A percentile compares a stretch with the other conserved stretches of the same genome.
phyloP scores from a whole-genome alignment of 2,797 vertebrate genomes.

The Halcyon smyrnensis region DNA sequence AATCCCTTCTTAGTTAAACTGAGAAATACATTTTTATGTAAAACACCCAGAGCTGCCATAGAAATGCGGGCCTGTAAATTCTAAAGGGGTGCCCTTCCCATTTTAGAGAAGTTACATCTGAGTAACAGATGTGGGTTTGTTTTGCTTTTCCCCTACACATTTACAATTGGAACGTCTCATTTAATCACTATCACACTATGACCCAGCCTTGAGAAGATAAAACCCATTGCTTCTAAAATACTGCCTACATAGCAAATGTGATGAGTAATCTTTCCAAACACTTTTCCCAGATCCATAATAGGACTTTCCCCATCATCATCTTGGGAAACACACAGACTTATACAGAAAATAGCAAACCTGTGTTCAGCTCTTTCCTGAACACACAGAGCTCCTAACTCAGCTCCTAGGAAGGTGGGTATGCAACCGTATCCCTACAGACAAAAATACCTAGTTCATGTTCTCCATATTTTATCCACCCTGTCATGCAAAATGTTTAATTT shows the following conservation, averaged over 20 bases:
- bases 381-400: background rate
- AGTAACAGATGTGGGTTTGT: background rate
- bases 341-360: background rate
- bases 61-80: background rate
- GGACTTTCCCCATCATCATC: background rate
- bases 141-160: background rate
- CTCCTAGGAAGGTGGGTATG: background rate
- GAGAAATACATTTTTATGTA: background rate
- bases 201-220: background rate
- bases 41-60: background rate
- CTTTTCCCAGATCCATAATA: background rate
- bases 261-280: background rate
- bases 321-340: background rate
- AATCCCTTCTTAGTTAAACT: background rate
- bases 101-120: background rate
- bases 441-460: rapidly evolving
- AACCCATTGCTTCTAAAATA: background rate
- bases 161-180: background rate
- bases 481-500: background rate
- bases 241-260: background rate
- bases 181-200: background rate
- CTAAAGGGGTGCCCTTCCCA: background rate
- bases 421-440: background rate
- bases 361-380: background rate
- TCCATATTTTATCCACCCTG: background rate